Conservation (phyloP, 2,888 invertebrate species). For the Biston betularia region DNA sequence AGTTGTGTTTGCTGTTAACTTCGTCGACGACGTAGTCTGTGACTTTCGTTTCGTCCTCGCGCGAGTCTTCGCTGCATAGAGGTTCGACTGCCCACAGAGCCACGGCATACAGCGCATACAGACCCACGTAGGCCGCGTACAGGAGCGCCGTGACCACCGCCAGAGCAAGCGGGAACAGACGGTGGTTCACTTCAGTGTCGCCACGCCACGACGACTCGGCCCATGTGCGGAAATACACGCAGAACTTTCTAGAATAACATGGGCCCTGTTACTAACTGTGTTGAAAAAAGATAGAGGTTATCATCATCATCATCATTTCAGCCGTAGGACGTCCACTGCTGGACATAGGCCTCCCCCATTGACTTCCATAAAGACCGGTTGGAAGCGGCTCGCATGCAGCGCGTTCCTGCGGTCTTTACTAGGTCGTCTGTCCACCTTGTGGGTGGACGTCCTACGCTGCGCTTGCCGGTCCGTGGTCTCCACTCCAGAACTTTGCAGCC, state of each 20-base stretch:
- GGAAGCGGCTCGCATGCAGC: no score
- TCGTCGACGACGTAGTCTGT: constrained; percentile 60
- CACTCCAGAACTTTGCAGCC: no score
- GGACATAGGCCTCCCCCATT: no score
- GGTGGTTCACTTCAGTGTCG: constrained; percentile 49
- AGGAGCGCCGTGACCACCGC: constrained; percentile 58
- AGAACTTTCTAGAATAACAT: constrained; percentile 57
- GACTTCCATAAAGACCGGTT: no score
- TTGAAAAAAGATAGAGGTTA: no score
- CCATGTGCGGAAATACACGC: constrained; percentile 69
- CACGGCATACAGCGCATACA: constrained; percentile 57
- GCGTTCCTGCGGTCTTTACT: no score
- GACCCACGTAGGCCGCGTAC: constrained; percentile 63
- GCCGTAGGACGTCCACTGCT: no score
- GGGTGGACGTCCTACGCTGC: no score
- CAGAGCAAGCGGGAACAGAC: constrained; percentile 56
- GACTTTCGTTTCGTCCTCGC: constrained; percentile 50
- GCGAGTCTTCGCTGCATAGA: constrained; percentile 51
- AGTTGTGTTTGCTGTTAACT: constrained; percentile 48
- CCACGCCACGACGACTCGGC: constrained; percentile 65
- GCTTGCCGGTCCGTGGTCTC: no score
- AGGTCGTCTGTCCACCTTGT: no score
- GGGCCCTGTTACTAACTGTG: no score
- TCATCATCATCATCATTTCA: no score
- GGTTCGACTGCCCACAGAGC: constrained; percentile 73